phyloP scores from a whole-genome alignment of 1,140 invertebrate genomes.

The Xylocopa sonorina region DNA sequence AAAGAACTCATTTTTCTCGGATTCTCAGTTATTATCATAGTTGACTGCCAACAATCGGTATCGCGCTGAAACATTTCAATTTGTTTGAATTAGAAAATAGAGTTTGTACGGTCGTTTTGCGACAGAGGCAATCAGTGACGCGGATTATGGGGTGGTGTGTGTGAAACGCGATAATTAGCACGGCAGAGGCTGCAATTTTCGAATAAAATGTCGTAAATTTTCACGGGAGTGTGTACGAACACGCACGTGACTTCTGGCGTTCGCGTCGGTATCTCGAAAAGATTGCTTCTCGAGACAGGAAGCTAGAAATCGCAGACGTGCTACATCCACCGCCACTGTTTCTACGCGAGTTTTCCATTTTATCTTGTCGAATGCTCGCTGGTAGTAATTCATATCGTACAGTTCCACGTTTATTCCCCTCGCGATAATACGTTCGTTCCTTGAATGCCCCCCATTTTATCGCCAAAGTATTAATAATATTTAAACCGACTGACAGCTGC shows the following conservation, averaged over 20 bases:
- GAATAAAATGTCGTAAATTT: constrained; percentile 58
- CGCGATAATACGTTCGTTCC: not conserved
- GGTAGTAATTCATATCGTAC: not conserved
- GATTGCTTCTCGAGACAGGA: constrained; percentile 12
- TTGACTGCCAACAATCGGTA: no score
- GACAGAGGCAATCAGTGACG: constrained; percentile 8
- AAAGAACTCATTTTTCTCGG: no score
- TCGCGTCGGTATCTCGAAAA: constrained; percentile 19
- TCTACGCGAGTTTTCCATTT: not conserved
- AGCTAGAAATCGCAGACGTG: constrained; percentile 9
- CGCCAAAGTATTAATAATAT: no score
- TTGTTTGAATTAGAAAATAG: no score
- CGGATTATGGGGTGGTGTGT: not conserved
- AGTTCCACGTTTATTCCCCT: not conserved
- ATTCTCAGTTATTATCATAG: no score
- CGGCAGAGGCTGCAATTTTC: constrained; percentile 39
- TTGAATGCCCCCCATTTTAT: no score
- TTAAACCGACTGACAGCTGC: no score
- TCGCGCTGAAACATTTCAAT: no score
- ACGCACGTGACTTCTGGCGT: constrained; percentile 26
- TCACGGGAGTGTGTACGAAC: constrained; percentile 22
- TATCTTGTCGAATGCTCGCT: not conserved
- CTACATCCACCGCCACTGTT: not conserved
- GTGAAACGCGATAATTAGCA: constrained; percentile 48
- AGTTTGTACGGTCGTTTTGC: no score